Conservation (phyloP, 1,140 invertebrate genomes). For the roundworm (Caenorhabditis elegans) region DNA sequence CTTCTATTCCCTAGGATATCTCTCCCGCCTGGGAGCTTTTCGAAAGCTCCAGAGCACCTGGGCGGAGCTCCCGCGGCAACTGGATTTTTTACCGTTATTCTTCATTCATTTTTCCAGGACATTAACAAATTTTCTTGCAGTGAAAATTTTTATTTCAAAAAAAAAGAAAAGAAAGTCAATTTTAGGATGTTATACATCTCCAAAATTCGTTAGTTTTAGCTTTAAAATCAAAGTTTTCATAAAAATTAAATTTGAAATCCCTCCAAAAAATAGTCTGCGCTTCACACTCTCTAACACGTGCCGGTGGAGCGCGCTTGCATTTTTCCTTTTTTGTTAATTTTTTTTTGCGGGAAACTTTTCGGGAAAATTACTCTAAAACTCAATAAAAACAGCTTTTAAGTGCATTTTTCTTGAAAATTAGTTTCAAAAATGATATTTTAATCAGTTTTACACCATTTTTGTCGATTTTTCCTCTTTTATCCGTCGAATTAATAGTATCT, state of each 20-base stretch:
- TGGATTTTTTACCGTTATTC: background rate
- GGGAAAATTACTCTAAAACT: too few species aligned
- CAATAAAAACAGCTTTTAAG: too few species aligned
- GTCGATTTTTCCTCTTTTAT: too few species aligned
- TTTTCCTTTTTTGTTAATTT: background rate
- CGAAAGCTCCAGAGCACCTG: background rate
- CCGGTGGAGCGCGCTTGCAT: background rate
- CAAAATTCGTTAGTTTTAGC: too few species aligned
- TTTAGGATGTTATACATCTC: background rate
- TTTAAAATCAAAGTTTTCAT: too few species aligned
- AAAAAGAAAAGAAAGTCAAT: background rate
- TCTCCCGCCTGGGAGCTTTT: background rate
- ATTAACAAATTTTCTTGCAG: background rate
- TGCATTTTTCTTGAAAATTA: too few species aligned
- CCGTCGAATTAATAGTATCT: too few species aligned
- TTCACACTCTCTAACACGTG: background rate
- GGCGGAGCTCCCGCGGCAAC: background rate
- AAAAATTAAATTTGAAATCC: background rate
- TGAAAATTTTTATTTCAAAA: background rate
- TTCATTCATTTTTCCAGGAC: background rate
- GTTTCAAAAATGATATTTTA: too few species aligned
- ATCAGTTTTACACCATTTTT: too few species aligned
- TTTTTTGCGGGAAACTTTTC: background rate
- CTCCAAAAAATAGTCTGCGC: background rate
- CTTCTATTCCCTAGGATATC: background rate